A percentile compares a stretch with the other conserved stretches of the same genome.
Evolutionary conservation across 2,888 invertebrate species (phyloP).

Genomic region (Lepidonotus clava): DNA sequence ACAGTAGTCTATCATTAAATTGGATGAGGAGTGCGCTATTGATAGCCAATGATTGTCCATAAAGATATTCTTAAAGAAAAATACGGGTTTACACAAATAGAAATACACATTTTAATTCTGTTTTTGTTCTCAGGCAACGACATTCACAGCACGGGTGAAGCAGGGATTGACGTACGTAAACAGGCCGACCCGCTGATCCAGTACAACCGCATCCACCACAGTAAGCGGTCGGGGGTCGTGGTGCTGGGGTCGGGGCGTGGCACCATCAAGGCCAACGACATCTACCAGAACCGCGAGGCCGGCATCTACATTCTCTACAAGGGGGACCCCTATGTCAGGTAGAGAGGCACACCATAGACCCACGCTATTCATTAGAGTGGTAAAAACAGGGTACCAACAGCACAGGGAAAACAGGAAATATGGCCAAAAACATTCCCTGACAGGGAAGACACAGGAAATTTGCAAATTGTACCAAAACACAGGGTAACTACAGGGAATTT

Average conservation of each 20-base stretch:
- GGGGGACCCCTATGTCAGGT: constrained; percentile 75
- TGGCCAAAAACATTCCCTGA: no score
- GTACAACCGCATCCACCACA: constrained; percentile 77
- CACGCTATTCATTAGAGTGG: not conserved
- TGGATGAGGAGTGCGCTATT: no score
- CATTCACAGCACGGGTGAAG: constrained; percentile 76
- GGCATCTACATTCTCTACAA: constrained; percentile 76
- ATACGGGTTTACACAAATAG: no score
- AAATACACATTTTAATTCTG: no score
- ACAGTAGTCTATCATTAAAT: no score
- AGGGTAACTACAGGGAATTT: no score
- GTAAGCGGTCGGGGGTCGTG: constrained; percentile 77
- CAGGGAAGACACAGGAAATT: no score
- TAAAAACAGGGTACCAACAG: no score
- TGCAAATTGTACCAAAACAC: no score
- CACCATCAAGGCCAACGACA: constrained; percentile 74
- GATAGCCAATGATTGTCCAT: no score
- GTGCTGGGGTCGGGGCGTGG: constrained; percentile 76
- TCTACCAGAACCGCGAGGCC: constrained; percentile 76
- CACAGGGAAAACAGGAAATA: no score
- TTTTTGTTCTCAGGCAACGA: constrained; percentile 77
- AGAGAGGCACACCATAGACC: constrained; percentile 44
- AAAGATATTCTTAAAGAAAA: no score
- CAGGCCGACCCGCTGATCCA: constrained; percentile 76
- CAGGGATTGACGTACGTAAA: constrained; percentile 75